These are phyloP conservation scores for Spicauda simplicius DNA, from an alignment of 2,888 invertebrate genomes.

Conservation along the genomic window DNA sequence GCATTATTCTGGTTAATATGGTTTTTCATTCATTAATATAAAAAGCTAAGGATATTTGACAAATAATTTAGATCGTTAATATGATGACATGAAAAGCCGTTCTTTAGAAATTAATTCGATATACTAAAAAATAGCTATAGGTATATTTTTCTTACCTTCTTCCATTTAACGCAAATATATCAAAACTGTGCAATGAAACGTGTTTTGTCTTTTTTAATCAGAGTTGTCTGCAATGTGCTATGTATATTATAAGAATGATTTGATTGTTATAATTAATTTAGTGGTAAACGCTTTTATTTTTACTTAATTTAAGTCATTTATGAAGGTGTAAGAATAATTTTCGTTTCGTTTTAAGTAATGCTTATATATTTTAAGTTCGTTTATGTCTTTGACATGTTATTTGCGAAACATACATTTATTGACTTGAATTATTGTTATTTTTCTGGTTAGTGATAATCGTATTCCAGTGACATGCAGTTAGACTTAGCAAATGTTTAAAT, in stretches of 20 bases:
- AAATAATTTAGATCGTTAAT: too few species aligned
- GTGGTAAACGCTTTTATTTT: not conserved
- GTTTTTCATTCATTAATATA: too few species aligned
- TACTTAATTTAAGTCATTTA: not conserved
- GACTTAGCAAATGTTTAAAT: not conserved
- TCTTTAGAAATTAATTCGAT: too few species aligned
- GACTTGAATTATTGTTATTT: not conserved
- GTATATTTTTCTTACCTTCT: not conserved
- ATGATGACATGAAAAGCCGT: too few species aligned
- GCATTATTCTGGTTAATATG: too few species aligned
- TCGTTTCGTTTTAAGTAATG: not conserved
- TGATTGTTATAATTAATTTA: not conserved
- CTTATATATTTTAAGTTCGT: not conserved
- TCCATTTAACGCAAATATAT: not conserved
- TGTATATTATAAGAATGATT: not conserved
- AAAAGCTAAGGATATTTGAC: too few species aligned
- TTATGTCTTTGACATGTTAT: not conserved
- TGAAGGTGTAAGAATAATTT: conserved; percentile 1
- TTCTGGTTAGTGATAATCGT: not conserved
- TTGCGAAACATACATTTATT: not conserved
- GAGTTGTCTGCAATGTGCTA: not conserved
- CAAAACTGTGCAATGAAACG: not conserved
- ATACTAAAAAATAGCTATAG: too few species aligned
- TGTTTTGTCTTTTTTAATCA: not conserved
- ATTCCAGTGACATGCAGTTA: not conserved